Base-by-base conservation (phyloP, 2,797 vertebrate genomes). In the Helarctos malayanus region DNA sequence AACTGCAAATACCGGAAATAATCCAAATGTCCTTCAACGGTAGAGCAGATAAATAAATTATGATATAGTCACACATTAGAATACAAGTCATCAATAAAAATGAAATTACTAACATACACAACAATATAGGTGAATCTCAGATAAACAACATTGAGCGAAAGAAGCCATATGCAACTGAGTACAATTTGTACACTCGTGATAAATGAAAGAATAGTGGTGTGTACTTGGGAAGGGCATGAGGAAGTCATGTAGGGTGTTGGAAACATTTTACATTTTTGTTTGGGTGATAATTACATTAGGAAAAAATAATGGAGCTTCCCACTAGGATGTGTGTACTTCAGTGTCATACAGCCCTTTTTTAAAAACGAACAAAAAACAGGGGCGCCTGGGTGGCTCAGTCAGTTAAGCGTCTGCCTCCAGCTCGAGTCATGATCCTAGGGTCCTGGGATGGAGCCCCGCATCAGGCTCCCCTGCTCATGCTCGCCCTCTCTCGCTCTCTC, bases 1-100 rank as follows among this genome's bases (percentile, higher is more conserved):
- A 88, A 89, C 35, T 80, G 19, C 14, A 95, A 89, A 80, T 82
- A 68, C n/a, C 81, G 54, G 23, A 86, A 92, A 54, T 16, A 92
- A 47, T 85, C 29, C 14, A 38, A 89, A 57, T 27, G 4, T 32
- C 75, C 19, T 93, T 81, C 18, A 82, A 69, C 32, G 47, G 52
- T 59, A 57, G 56, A 90, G 69, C 11, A 80, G 27, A 89, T 45
- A 73, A 57, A 38, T 63, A 71, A 82, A 49, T 80, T 45, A 78
- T 57, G 75, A 11, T 56, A 41, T 59, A 84, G 35, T 84, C 56
- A 92, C 63, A 92, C 23, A 47, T 15, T 61, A 57, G 18, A 73
- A 73, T 83, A 27, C 45, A 94, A 35, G 16, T 94, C 78, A 80
- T n/a, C 25, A 82, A 83, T 69, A 78, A 25, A 79, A 83, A 69